These are phyloP conservation scores for Diabrotica undecimpunctata DNA, from an alignment of 1,140 invertebrate species.

Conservation along the genomic window DNA sequence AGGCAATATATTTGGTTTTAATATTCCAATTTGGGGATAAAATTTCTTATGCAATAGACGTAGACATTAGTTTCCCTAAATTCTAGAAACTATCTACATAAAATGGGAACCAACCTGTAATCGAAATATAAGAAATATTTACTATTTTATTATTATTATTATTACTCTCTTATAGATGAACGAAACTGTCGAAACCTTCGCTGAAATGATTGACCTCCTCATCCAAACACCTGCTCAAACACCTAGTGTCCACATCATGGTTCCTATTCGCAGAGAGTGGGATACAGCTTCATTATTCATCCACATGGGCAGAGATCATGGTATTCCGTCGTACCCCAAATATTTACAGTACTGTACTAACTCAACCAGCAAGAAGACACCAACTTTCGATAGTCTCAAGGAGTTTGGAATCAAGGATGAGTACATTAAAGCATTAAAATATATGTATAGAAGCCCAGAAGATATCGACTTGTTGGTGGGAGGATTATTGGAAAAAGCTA, in stretches of 20 bases:
- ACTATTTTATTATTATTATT: not conserved
- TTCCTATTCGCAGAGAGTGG: slow-evolving; percentile 46
- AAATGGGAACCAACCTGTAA: too few species aligned
- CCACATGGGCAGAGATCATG: slow-evolving; percentile 83
- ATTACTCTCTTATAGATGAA: slow-evolving; percentile 37
- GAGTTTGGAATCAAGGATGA: slow-evolving; percentile 57
- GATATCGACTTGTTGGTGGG: slow-evolving; percentile 86
- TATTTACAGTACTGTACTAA: slow-evolving; percentile 68
- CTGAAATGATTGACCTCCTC: slow-evolving; percentile 48
- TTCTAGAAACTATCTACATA: too few species aligned
- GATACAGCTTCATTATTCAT: slow-evolving; percentile 55
- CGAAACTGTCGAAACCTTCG: slow-evolving; percentile 46
- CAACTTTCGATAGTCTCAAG: slow-evolving; percentile 62
- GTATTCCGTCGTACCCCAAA: slow-evolving; percentile 78
- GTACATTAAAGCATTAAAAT: slow-evolving; percentile 57
- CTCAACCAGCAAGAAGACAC: slow-evolving; percentile 40
- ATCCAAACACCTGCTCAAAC: slow-evolving; percentile 50
- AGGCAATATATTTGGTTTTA: too few species aligned
- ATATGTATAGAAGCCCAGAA: slow-evolving; percentile 69
- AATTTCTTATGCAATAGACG: too few species aligned
- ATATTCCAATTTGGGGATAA: too few species aligned
- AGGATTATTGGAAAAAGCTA: slow-evolving; percentile 76
- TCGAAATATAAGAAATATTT: too few species aligned
- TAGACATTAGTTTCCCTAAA: too few species aligned
- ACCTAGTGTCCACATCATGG: slow-evolving; percentile 51